A percentile compares a stretch with the other conserved stretches of the same genome.
These are phyloP conservation scores for Masnerella sp. DNA, from an alignment of 2,888 invertebrate species.

Conservation along the genomic window DNA sequence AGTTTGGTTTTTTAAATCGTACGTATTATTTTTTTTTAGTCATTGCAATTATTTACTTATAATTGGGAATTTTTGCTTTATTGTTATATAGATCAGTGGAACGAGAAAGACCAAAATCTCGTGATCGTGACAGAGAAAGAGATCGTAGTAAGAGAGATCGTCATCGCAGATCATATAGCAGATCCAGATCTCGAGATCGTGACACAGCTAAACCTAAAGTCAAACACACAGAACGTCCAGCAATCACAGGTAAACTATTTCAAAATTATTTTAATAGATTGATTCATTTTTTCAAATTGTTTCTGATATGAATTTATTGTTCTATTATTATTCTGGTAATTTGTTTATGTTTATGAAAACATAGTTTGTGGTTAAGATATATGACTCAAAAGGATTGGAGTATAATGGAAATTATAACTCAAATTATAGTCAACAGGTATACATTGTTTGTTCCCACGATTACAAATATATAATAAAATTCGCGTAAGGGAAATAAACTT, in stretches of 20 bases:
- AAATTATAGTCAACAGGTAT: slow-evolving; percentile 78
- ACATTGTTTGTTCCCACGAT: slow-evolving; percentile 57
- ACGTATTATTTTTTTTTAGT: neutral
- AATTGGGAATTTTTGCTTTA: too few relatives aligned
- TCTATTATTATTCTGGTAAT: too few relatives aligned
- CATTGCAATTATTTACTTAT: neutral
- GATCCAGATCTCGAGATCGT: slow-evolving; percentile 77
- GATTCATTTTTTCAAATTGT: too few relatives aligned
- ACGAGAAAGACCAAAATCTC: slow-evolving; percentile 71
- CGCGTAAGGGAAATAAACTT: too few relatives aligned
- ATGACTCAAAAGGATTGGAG: slow-evolving; percentile 74
- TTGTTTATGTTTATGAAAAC: too few relatives aligned
- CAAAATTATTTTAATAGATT: too few relatives aligned
- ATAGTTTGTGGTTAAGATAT: slow-evolving; percentile 81
- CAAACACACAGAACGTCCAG: slow-evolving; percentile 76
- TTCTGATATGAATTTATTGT: too few relatives aligned
- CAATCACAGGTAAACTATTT: slow-evolving; percentile 71
- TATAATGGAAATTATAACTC: slow-evolving; percentile 76
- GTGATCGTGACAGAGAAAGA: slow-evolving; percentile 78
- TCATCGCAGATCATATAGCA: slow-evolving; percentile 78
- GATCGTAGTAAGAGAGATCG: slow-evolving; percentile 78
- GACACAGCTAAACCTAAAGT: slow-evolving; percentile 76
- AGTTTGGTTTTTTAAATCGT: neutral
- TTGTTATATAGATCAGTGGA: slow-evolving; percentile 72
- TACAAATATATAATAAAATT: slow-evolving; percentile 65